Evolutionary conservation across 1,140 invertebrate genomes (phyloP), one percentile per base, ranked within the genome.

Genomic region (Propsilocerus akamusi): DNA sequence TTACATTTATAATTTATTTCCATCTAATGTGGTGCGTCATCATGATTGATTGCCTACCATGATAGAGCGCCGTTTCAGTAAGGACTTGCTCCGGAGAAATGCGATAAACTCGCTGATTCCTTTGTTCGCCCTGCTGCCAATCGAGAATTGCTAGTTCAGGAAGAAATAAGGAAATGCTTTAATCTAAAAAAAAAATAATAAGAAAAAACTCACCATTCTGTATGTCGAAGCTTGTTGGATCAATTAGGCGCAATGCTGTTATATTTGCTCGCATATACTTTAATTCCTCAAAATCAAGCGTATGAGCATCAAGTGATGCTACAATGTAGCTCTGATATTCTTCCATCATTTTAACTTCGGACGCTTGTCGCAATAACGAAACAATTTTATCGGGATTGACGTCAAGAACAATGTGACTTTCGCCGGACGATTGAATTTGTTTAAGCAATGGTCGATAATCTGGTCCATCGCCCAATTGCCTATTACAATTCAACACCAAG

Each of bases 381-480:
- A 77, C 56, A 1, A 89, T 68, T 52, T 76, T 77, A 5, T 83
- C 72, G 0, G 75, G 68, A 0, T 72, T 63, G 54, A 87, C 87
- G 55, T 94, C 87, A 3, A 96, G 58, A 7, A 95, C 71, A 11
- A 96, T 76, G 56, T 82, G 77, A 20, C 73, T 77, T 56, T 85
- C 80, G 0, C 75, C 73, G 0, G 76, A 75, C 1, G 70, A 67
- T 53, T 80, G 78, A 25, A 94, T 73, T 53, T 86, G 75, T 62
- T 91, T 91, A 26, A 93, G 59, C 47, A 91, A 63, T 0, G 79
- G 73, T 14, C 83, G 70, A 54, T 80, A 78, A 64, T 85, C 78
- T 3, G 66, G 66, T 2, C 70, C 73, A n/a, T 73, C 67, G 2
- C 60, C 63, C 2, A 84, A 55, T 57, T 78, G 75, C 28, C 71